Conservation (phyloP, 2,888 invertebrate genomes). For the Achlya flavicornis region DNA sequence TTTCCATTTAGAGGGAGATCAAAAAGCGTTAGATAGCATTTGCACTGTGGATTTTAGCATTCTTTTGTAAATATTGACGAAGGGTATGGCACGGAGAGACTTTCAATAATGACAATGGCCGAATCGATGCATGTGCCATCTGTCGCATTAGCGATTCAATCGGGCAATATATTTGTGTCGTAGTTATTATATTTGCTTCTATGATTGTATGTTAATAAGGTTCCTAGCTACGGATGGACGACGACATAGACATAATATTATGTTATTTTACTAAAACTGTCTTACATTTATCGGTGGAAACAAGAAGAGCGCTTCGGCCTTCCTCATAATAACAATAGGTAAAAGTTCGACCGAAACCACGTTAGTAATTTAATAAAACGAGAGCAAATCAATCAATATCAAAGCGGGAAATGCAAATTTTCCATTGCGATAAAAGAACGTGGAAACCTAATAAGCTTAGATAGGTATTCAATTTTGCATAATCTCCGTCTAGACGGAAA, state of each 20-base stretch:
- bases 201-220: too few relatives aligned
- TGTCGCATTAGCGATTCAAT: conserved; percentile 48
- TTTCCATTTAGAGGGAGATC: conserved; percentile 75
- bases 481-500: conserved; percentile 81
- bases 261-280: too few relatives aligned
- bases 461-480: conserved; percentile 66
- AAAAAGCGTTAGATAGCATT: conserved; percentile 62
- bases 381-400: too few relatives aligned
- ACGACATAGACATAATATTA: too few relatives aligned
- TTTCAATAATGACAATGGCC: conserved; percentile 73
- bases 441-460: conserved; percentile 67
- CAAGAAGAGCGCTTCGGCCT: too few relatives aligned
- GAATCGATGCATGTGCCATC: conserved; percentile 64
- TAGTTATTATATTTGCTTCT: not conserved
- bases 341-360: too few relatives aligned
- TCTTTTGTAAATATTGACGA: conserved; percentile 72
- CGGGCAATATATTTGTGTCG: conserved; percentile 27
- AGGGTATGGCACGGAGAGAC: conserved; percentile 59
- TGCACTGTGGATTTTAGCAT: conserved; percentile 56
- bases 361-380: too few relatives aligned
- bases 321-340: too few relatives aligned
- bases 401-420: conserved; percentile 62
- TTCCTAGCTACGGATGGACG: too few relatives aligned
- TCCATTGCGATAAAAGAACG: conserved; percentile 63
- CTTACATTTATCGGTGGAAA: too few relatives aligned